Evolutionary conservation across 2,113 vertebrate genomes (phyloP).

Genomic region (Microtus oregoni): DNA sequence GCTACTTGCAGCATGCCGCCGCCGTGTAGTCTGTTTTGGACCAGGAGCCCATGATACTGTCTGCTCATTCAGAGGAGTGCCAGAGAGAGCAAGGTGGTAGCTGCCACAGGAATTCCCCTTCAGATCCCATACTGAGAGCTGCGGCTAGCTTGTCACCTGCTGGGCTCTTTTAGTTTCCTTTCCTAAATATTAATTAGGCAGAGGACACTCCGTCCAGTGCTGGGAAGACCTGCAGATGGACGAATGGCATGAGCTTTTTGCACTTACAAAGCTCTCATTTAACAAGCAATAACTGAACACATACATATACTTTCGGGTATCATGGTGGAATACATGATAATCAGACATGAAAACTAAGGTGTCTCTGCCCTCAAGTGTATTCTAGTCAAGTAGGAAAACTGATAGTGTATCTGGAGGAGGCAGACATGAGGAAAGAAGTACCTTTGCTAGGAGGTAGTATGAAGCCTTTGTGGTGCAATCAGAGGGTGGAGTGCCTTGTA

Average conservation of each 20-base stretch:
- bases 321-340: neutral
- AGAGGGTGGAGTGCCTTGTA: neutral
- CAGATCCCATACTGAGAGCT: neutral
- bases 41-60: neutral
- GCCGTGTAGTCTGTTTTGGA: neutral
- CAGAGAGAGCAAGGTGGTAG: neutral
- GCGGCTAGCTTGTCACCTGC: neutral
- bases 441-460: neutral
- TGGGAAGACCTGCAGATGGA: neutral
- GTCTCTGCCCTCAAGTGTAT: neutral
- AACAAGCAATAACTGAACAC: neutral
- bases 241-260: neutral
- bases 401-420: neutral
- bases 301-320: neutral
- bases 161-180: neutral
- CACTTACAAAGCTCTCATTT: slow-evolving; percentile 17
- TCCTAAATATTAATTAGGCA: slow-evolving; percentile 1
- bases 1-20: neutral
- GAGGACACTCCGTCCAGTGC: neutral
- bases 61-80: neutral
- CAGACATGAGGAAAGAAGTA: neutral
- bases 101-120: neutral
- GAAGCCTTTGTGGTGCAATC: neutral
- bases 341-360: neutral
- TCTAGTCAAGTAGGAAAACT: slow-evolving; percentile 19